These are phyloP conservation scores for Nothoprocta perdicaria DNA, from an alignment of 2,113 vertebrate genomes.

Conservation along the genomic window DNA sequence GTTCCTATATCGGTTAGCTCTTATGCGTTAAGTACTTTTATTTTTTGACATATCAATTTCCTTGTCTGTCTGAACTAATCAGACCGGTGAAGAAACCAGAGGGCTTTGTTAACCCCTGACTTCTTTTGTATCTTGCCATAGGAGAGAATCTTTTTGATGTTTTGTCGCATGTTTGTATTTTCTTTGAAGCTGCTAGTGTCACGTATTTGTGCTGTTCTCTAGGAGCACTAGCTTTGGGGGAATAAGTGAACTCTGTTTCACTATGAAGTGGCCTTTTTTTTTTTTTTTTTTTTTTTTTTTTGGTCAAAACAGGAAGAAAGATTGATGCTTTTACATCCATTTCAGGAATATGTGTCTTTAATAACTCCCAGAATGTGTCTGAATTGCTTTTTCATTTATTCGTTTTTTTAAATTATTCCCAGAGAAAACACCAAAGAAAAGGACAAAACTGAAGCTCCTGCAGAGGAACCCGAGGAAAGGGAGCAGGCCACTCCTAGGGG, in stretches of 20 bases:
- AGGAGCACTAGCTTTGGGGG: not conserved
- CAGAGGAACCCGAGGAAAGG: constrained; percentile 93
- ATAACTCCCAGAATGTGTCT: not conserved
- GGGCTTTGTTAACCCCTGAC: not conserved
- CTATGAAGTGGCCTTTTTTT: not conserved
- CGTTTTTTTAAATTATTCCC: not conserved
- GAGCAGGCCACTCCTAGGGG: constrained; percentile 92
- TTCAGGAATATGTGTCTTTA: not conserved
- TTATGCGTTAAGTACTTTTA: not conserved
- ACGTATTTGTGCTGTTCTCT: not conserved
- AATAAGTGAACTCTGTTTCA: not conserved
- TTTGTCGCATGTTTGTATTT: not conserved
- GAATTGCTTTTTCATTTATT: not conserved
- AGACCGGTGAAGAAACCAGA: not conserved
- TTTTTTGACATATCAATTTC: not conserved
- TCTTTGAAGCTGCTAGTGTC: not conserved
- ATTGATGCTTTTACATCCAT: not conserved
- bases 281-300: not conserved
- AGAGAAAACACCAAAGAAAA: constrained; percentile 97
- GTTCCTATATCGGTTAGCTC: not conserved
- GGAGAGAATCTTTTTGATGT: not conserved
- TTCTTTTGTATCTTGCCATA: not conserved
- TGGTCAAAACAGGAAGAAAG: not conserved
- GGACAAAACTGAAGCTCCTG: constrained; percentile 89
- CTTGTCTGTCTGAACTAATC: not conserved